Base-by-base conservation (phyloP, 2,888 invertebrate genomes). In the Antitype chi region DNA sequence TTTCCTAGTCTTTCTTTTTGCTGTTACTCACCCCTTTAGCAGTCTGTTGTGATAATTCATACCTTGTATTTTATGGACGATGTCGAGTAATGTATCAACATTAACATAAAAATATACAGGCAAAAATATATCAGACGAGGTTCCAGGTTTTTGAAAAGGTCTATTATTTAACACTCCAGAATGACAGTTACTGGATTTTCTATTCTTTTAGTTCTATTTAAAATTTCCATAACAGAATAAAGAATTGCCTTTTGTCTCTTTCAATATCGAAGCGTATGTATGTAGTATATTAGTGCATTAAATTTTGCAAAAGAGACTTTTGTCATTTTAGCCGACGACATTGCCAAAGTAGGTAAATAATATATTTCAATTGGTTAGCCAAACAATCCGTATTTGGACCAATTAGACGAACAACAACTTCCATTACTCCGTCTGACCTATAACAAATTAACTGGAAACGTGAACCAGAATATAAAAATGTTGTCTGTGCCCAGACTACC, bases 341-440 rank as follows among this genome's bases (percentile, higher is more conserved):
- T 57, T 57, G 15, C 23, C 32, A 43, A 38, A 77, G 32, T 53
- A 38, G 25, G 9, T 25, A 43, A 75, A 63, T 74, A 74, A 78
- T 57, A 57, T 63, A 69, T 63, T 55, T 66, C 59, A 64, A 62
- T 67, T 82, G 64, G 53, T 60, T n/a, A 57, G 6, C 9, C 70
- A 84, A 84, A 80, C 84, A 80, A 70, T 66, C 59, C 55, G 53
- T 80, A 55, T 83, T 80, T 83, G 20, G 84, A 62, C 20, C 70
- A 80, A 70, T 80, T 70, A 84, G 80, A 43, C 32, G 38, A 79
- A 64, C 79, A 70, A n/a, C n/a, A 49, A 28, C 52, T 49, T 67
- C 84, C 80, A 80, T 83, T 83, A 80, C 25, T 77, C 57, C 43
- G 84, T 79, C 66, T 70, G 71, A 70, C 80, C 84, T 78, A 55